Base-by-base conservation (phyloP, 2,113 vertebrate genomes). In the Tragelaphus strepsiceros region DNA sequence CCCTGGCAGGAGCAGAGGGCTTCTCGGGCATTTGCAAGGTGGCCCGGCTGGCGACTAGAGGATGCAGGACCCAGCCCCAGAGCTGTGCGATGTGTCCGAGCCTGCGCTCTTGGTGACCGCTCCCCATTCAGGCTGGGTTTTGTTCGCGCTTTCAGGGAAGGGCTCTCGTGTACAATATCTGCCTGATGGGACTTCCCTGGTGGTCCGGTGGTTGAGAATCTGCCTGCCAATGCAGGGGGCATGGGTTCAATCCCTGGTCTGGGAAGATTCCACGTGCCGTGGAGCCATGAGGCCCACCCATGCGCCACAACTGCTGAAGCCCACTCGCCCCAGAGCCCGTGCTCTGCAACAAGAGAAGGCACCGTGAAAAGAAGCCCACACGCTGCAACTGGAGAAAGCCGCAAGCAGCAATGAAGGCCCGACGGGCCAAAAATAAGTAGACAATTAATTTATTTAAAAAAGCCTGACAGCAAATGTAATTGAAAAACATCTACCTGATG, bases 241-340 rank as follows among this genome's bases (percentile, higher is more conserved):
- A 39, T 24, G 67, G 67, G 67, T 39, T 74, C 19, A 74, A 3
- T 39, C 67, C 67, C 67, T 74, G n/a, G 35, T 39, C 35, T 74
- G 35, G 35, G 67, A 74, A 74, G 67, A 39, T 22, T 22, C 9
- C 67, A 3, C 0, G 0, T 74, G 67, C 67, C 10, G 6, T 0
- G 10, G 19, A 74, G 21, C 35, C 35, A 39, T 22, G 67, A 39
- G 3, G 10, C 67, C 67, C 0, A 6, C 67, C 35, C 19, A 13
- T 74, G 67, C 0, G 1, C 67, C 67, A 39, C 4, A 10, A 24
- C 19, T 74, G 67, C 35, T 39, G 10, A 39, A 39, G 35, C 67
- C 67, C 67, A 35, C 67, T 39, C 2, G 10, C 67, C 67, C 67
- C 35, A 13, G 35, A 39, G 67, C n/a, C 35, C 3, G 0, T 12